Percentiles rank a stretch among this genome's conserved stretches.
Evolutionary conservation across 2,888 invertebrate genomes (phyloP).

Genomic region (Luffia ferchaultella): DNA sequence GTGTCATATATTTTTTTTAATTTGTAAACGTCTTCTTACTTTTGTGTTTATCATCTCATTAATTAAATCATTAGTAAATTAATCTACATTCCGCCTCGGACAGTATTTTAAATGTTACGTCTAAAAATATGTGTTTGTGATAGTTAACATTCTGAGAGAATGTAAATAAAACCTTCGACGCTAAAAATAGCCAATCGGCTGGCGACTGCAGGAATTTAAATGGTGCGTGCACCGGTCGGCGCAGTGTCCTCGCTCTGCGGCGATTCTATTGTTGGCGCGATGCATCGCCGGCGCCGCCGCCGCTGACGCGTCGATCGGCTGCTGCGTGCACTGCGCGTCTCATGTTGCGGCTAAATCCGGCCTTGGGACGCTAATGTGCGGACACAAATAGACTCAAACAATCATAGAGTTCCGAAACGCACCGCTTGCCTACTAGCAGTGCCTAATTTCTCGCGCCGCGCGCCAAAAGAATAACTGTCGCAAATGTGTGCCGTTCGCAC

Average conservation of each 20-base stretch:
- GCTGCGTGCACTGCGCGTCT: conserved; percentile 27
- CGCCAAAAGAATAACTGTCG: conserved; percentile 2
- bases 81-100: no score
- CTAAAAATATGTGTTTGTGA: no score
- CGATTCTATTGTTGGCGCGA: conserved; percentile 27
- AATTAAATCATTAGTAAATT: no score
- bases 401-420: conserved; percentile 22
- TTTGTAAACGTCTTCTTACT: no score
- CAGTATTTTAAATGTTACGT: no score
- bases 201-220: not conserved
- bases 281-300: conserved; percentile 29
- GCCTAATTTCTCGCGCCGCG: conserved; percentile 8
- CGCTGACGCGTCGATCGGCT: no score
- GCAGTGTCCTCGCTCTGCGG: not conserved
- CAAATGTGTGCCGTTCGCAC: conserved; percentile 3
- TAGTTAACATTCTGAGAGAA: no score
- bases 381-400: conserved; percentile 46
- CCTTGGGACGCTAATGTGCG: conserved; percentile 27
- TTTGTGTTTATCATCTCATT: no score
- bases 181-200: not conserved
- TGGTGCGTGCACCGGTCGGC: not conserved
- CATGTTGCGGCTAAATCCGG: conserved; percentile 56
- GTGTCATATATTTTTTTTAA: no score
- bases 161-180: not conserved
- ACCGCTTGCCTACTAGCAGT: conserved; percentile 13